phyloP scores from a whole-genome alignment of 2,113 vertebrate genomes.

The Machaerirhynchus nigripectus region DNA sequence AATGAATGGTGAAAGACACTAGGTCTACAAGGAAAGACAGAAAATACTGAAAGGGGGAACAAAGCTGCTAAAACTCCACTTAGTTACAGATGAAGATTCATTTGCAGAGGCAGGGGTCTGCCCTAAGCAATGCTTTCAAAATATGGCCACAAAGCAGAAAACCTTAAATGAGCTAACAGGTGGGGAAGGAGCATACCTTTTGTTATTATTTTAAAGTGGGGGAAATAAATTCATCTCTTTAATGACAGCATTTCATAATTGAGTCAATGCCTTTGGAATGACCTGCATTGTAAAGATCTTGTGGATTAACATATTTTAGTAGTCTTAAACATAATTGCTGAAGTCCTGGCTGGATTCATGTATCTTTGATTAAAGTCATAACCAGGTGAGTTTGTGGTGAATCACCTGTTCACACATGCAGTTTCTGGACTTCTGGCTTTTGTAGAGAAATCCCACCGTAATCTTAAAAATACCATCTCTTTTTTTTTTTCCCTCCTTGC shows the following conservation, averaged over 20 bases:
- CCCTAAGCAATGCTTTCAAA: background rate
- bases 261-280: background rate
- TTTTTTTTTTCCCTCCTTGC: background rate
- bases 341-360: background rate
- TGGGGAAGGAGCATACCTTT: background rate
- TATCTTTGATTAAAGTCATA: background rate
- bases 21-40: background rate
- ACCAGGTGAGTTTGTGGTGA: background rate
- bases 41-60: background rate
- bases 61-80: background rate
- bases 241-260: background rate
- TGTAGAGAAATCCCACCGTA: rapidly evolving
- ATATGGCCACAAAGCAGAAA: background rate
- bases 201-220: background rate
- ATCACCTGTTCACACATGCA: background rate
- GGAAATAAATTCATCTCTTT: background rate
- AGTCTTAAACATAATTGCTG: background rate
- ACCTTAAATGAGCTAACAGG: background rate
- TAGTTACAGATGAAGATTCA: background rate
- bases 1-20: background rate
- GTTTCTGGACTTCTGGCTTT: background rate
- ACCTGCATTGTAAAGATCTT: background rate
- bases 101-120: background rate
- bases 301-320: background rate
- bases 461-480: background rate